Conservation (phyloP, 2,113 vertebrate genomes). For the Benitochromis conjunctus region DNA sequence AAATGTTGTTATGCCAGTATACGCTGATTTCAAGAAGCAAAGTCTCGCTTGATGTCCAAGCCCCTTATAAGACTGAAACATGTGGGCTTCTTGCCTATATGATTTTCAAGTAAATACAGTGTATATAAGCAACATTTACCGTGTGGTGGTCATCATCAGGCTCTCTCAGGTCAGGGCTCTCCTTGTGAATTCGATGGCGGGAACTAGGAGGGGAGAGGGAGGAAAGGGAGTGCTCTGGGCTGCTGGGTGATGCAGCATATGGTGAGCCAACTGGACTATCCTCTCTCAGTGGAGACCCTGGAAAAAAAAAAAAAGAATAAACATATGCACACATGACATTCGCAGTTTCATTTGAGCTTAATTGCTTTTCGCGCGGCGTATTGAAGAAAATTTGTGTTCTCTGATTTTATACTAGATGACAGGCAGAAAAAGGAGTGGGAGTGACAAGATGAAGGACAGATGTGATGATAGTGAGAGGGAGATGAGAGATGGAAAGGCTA, state of each 20-base stretch:
- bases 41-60: neutral
- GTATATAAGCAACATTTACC: constrained; percentile 40
- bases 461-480: neutral
- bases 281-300: constrained; percentile 70
- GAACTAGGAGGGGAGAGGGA: constrained; percentile 68
- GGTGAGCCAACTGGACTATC: constrained; percentile 67
- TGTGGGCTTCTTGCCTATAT: neutral
- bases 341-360: neutral
- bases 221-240: constrained; percentile 71
- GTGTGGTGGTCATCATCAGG: constrained; percentile 66
- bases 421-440: constrained; percentile 2
- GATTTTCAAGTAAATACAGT: neutral
- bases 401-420: neutral
- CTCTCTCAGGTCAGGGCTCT: constrained; percentile 67
- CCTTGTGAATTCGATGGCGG: constrained; percentile 63
- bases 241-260: constrained; percentile 68
- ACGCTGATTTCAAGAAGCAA: neutral
- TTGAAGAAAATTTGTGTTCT: neutral
- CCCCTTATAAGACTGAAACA: neutral
- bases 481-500: neutral
- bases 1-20: neutral
- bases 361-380: neutral
- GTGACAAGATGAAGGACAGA: constrained; percentile 46
- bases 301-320: neutral
- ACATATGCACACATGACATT: neutral